phyloP scores from a whole-genome alignment of 2,797 vertebrate genomes.

The Danionella dracula region DNA sequence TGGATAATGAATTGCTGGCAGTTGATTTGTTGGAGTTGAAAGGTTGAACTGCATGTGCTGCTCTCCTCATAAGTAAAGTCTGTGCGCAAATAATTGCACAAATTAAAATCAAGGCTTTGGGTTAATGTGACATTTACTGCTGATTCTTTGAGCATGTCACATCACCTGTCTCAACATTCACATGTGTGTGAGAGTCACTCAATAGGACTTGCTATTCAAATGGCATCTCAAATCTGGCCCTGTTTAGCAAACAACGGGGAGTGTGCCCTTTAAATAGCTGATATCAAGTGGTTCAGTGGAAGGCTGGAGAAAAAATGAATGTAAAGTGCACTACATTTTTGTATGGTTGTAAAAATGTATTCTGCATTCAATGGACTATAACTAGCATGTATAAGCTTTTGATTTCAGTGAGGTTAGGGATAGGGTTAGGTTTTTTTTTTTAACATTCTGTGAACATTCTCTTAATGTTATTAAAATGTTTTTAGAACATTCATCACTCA shows the following conservation, averaged over 20 bases:
- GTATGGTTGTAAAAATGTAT: too few species aligned
- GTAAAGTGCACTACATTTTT: background rate
- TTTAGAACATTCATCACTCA: too few species aligned
- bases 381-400: too few species aligned
- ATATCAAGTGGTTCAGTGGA: background rate
- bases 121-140: conserved; percentile 40
- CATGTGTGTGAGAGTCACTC: background rate
- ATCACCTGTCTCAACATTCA: background rate
- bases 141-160: background rate
- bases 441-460: too few species aligned
- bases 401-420: too few species aligned
- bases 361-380: too few species aligned
- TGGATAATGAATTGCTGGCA: conserved; percentile 36
- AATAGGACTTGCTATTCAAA: conserved; percentile 21
- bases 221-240: background rate
- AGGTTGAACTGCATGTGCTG: conserved; percentile 13
- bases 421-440: too few species aligned
- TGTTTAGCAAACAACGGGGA: conserved; percentile 13
- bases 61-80: conserved; percentile 6
- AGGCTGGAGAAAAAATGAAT: background rate
- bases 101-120: conserved; percentile 7
- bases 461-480: too few species aligned
- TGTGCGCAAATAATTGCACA: conserved; percentile 21
- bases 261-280: background rate
- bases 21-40: conserved; percentile 31